phyloP scores from a whole-genome alignment of 2,113 vertebrate genomes.

The Eurypyga helias region DNA sequence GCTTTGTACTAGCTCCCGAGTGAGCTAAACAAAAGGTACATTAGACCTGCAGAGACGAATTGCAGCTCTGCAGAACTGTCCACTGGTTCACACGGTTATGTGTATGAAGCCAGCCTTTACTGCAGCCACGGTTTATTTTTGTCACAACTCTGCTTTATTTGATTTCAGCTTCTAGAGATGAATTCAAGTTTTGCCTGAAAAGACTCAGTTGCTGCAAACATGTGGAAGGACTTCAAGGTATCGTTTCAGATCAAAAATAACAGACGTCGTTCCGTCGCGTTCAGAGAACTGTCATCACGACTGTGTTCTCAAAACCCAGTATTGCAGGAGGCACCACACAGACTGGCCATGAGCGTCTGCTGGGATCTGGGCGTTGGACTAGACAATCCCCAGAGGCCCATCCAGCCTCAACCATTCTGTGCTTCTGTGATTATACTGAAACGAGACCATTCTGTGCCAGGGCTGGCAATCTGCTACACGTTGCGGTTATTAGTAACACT shows the following conservation, averaged over 20 bases:
- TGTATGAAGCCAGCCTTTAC: not conserved
- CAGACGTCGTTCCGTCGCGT: not conserved
- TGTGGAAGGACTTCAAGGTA: not conserved
- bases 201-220: not conserved
- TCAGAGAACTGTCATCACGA: not conserved
- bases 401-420: not conserved
- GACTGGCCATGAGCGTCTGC: not conserved
- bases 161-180: not conserved
- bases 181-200: not conserved
- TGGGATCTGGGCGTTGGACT: not conserved
- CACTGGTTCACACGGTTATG: not conserved
- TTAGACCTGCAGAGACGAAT: not conserved
- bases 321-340: not conserved
- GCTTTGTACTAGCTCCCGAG: not conserved
- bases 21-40: slow-evolving; percentile 4
- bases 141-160: not conserved
- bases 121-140: not conserved
- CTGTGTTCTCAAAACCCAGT: not conserved
- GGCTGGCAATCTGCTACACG: not conserved
- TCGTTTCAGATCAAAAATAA: not conserved
- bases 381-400: not conserved
- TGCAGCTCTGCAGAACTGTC: not conserved
- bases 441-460: not conserved
- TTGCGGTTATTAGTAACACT: not conserved
- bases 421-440: not conserved